These are phyloP conservation scores for Bacillus rossius DNA, from an alignment of 1,140 invertebrate species.

Conservation along the genomic window DNA sequence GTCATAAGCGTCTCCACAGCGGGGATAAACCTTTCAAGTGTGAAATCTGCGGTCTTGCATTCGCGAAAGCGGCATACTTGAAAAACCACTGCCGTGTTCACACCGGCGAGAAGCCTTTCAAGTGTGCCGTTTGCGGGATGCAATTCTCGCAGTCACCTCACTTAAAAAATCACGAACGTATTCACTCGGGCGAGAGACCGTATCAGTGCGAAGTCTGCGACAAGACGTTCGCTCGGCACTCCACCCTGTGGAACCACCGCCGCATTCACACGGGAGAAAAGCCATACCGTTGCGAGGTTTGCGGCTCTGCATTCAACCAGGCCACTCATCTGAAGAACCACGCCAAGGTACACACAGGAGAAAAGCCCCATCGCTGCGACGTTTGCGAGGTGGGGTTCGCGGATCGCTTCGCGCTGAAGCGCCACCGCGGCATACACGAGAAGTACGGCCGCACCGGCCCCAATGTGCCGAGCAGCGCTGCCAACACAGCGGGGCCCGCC, in stretches of 20 bases:
- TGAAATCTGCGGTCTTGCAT: constrained; percentile 87
- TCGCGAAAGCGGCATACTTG: constrained; percentile 84
- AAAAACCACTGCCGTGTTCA: constrained; percentile 89
- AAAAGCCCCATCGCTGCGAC: constrained; percentile 54
- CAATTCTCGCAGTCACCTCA: constrained; percentile 85
- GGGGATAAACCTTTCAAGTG: constrained; percentile 90
- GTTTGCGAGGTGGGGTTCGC: constrained; percentile 84
- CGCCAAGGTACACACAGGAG: constrained; percentile 53
- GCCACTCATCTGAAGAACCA: constrained; percentile 85
- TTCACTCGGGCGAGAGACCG: constrained; percentile 84
- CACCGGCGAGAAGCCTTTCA: constrained; percentile 73
- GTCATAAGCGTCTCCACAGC: constrained; percentile 76
- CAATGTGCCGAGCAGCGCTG: constrained; percentile 32
- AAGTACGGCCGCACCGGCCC: constrained; percentile 59
- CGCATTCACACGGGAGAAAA: constrained; percentile 93
- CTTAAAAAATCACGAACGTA: constrained; percentile 88
- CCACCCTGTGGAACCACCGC: constrained; percentile 85
- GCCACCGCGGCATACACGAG: constrained; percentile 70
- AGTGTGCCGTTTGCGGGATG: constrained; percentile 82
- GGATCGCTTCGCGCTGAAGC: constrained; percentile 71
- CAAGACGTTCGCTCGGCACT: constrained; percentile 82
- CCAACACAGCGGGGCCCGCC: constrained; percentile 8
- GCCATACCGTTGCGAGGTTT: constrained; percentile 78
- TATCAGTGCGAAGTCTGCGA: constrained; percentile 90
- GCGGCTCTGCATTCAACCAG: constrained; percentile 78